A percentile compares a stretch with the other conserved stretches of the same genome.
Evolutionary conservation across 2,888 invertebrate genomes (phyloP).

Genomic region (Smittia sp.): DNA sequence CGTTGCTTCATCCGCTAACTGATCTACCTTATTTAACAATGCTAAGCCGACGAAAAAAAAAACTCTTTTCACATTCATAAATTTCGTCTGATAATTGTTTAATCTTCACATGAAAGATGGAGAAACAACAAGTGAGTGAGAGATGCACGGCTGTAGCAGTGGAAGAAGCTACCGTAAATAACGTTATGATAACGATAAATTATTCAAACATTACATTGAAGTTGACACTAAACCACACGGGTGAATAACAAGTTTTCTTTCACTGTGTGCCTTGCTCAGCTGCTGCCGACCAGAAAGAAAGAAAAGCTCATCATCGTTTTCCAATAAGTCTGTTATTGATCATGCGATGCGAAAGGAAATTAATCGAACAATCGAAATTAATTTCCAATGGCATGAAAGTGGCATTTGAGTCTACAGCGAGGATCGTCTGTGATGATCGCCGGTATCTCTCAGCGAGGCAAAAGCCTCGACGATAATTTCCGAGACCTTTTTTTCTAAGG

Average conservation of each 20-base stretch:
- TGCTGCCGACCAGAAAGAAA: not conserved
- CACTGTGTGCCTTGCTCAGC: not conserved
- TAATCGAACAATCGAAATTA: conserved; percentile 3
- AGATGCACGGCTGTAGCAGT: not conserved
- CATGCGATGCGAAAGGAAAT: not conserved
- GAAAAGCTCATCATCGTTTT: not conserved
- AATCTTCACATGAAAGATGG: not conserved
- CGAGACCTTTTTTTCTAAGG: not conserved
- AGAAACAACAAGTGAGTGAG: not conserved
- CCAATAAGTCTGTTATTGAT: conserved; percentile 8
- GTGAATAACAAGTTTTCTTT: conserved; percentile 2
- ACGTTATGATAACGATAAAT: conserved; percentile 12
- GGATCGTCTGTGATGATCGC: conserved; percentile 3
- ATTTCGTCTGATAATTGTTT: conserved; percentile 4
- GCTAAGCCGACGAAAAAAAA: not conserved
- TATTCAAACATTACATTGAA: conserved; percentile 8
- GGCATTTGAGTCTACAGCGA: not conserved
- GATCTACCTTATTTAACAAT: conserved; percentile 12
- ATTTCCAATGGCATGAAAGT: not conserved
- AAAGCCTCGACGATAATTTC: not conserved
- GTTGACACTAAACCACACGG: not conserved
- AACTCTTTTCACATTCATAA: conserved; percentile 6
- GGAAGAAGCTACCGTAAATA: conserved; percentile 5
- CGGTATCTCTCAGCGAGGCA: not conserved
- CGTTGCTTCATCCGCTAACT: not conserved